phyloP scores from a whole-genome alignment of 2,797 vertebrate genomes.

The Chaetophractus vellerosus region DNA sequence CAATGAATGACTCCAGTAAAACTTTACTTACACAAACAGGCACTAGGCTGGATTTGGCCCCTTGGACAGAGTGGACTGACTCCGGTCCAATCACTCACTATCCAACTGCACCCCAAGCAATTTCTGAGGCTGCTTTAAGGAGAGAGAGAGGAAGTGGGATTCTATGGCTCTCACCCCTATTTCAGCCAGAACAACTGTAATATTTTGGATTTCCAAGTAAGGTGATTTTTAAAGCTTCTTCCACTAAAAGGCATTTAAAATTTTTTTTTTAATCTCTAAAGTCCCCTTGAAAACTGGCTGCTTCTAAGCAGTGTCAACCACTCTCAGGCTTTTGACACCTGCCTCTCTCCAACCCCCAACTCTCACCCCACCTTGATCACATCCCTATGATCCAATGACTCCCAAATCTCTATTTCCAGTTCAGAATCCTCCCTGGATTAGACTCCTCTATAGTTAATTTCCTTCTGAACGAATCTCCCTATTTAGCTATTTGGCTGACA shows the following conservation, averaged over 20 bases:
- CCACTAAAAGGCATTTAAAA: neutral
- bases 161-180: neutral
- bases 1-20: neutral
- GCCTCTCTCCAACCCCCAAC: too few relatives aligned
- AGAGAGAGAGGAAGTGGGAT: neutral
- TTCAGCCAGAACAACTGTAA: neutral
- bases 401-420: neutral
- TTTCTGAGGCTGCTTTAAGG: neutral
- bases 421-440: neutral
- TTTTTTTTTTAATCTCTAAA: neutral
- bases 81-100: neutral
- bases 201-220: neutral
- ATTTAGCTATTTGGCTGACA: neutral
- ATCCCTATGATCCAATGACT: neutral
- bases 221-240: neutral
- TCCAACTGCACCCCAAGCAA: neutral
- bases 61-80: neutral
- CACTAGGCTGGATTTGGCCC: neutral
- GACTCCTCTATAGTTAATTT: neutral
- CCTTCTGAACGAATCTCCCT: neutral
- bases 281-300: neutral
- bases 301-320: neutral
- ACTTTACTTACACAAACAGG: neutral
- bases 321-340: neutral
- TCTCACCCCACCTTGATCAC: fast-evolving